These are phyloP conservation scores for Calyptomena viridis DNA, from an alignment of 2,113 vertebrate species.

Conservation along the genomic window DNA sequence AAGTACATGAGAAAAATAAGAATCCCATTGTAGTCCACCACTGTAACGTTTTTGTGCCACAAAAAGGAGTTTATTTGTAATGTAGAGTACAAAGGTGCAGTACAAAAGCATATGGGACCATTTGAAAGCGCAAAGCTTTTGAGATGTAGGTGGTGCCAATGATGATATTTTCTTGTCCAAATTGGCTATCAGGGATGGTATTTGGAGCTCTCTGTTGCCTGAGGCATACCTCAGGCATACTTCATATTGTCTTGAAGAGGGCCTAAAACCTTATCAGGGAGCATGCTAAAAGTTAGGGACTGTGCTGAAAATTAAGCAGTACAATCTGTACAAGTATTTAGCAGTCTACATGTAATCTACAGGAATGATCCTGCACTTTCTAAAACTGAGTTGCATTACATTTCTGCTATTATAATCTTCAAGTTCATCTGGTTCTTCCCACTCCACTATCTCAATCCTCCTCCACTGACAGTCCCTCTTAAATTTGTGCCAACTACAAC, in stretches of 20 bases:
- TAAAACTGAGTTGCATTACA: not conserved
- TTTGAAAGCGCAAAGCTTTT: not conserved
- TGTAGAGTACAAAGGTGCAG: not conserved
- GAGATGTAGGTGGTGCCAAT: not conserved
- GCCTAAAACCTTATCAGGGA: not conserved
- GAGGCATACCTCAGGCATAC: not conserved
- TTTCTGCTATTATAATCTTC: not conserved
- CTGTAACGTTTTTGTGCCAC: not conserved
- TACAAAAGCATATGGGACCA: rapidly evolving
- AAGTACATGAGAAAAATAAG: not conserved
- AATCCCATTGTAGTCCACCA: not conserved
- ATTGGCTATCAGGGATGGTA: not conserved
- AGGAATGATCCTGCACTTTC: not conserved
- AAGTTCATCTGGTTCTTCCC: not conserved
- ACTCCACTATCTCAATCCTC: not conserved
- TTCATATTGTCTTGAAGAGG: not conserved
- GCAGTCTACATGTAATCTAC: not conserved
- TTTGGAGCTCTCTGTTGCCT: not conserved
- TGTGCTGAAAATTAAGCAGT: not conserved
- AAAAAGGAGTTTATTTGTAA: not conserved
- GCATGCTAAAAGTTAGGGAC: not conserved
- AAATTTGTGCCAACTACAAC: not conserved
- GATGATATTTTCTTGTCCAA: not conserved
- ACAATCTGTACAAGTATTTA: not conserved
- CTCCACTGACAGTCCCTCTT: not conserved